Evolutionary conservation across 2,888 invertebrate species (phyloP).

Genomic region (Pherbina coryleti): DNA sequence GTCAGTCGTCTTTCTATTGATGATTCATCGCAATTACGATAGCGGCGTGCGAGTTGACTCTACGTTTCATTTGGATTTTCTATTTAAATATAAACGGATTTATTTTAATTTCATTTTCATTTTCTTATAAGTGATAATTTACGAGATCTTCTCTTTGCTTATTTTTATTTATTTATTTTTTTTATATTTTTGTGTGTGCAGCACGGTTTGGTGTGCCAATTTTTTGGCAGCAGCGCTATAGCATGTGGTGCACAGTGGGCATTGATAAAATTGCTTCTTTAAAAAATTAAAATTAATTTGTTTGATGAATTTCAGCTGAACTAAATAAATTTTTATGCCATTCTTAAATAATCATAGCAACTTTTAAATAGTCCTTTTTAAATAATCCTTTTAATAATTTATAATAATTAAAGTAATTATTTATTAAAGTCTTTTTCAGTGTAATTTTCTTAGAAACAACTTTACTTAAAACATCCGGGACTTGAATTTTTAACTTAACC

Average conservation of each 20-base stretch:
- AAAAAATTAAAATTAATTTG: too few relatives aligned
- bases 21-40: conserved; percentile 18
- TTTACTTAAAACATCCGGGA: too few relatives aligned
- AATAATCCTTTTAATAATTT: too few relatives aligned
- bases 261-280: too few relatives aligned
- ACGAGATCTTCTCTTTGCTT: neutral
- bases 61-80: neutral
- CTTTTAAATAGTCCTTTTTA: too few relatives aligned
- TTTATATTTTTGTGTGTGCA: neutral
- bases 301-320: too few relatives aligned
- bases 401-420: too few relatives aligned
- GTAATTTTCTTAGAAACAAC: too few relatives aligned
- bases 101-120: neutral
- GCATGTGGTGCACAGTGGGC: conserved; percentile 4
- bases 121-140: neutral
- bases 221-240: conserved; percentile 11
- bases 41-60: neutral
- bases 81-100: conserved; percentile 25
- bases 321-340: too few relatives aligned
- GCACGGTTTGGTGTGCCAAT: conserved; percentile 10
- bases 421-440: too few relatives aligned
- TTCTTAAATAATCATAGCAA: too few relatives aligned
- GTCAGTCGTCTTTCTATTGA: neutral
- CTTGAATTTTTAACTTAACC: too few relatives aligned
- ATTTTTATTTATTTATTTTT: neutral